Percentiles rank a stretch among this genome's conserved stretches.
These are phyloP conservation scores for Hydrozoanthus tunicans DNA, from an alignment of 64 coral and sea anemone species.

Conservation along the genomic window DNA sequence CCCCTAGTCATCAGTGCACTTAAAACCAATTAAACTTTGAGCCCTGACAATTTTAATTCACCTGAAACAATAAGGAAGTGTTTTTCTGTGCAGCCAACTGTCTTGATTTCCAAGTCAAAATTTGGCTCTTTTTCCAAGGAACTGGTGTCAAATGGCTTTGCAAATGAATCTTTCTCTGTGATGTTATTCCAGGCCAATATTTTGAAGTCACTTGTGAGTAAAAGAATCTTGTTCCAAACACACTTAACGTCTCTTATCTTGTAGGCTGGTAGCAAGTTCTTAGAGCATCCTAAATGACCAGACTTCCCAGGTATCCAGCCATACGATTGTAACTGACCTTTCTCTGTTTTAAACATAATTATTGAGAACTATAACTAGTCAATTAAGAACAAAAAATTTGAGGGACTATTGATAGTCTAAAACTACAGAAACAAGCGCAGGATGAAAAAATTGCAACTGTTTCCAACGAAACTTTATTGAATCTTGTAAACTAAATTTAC, in stretches of 20 bases:
- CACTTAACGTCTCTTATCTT: conserved; percentile 63
- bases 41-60: not conserved
- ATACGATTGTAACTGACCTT: conserved; percentile 44
- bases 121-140: not conserved
- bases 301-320: conserved; percentile 68
- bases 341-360: conserved; percentile 34
- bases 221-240: conserved; percentile 43
- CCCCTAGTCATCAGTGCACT: not conserved
- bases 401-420: not conserved
- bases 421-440: too few species aligned
- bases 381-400: not conserved
- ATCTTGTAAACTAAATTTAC: too few species aligned
- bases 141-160: not conserved
- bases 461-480: too few species aligned
- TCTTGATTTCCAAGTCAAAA: conserved; percentile 28
- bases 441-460: too few species aligned
- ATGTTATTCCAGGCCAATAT: conserved; percentile 64
- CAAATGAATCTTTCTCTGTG: conserved; percentile 48
- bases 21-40: not conserved
- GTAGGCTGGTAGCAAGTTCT: conserved; percentile 55
- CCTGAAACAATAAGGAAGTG: conserved; percentile 45
- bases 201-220: conserved; percentile 40
- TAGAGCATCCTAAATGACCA: conserved; percentile 11
- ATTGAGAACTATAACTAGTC: not conserved
- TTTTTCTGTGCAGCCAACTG: conserved; percentile 43